A percentile compares a stretch with the other conserved stretches of the same genome.
Evolutionary conservation across 2,888 invertebrate species (phyloP).

Genomic region (Phalera bucephala): DNA sequence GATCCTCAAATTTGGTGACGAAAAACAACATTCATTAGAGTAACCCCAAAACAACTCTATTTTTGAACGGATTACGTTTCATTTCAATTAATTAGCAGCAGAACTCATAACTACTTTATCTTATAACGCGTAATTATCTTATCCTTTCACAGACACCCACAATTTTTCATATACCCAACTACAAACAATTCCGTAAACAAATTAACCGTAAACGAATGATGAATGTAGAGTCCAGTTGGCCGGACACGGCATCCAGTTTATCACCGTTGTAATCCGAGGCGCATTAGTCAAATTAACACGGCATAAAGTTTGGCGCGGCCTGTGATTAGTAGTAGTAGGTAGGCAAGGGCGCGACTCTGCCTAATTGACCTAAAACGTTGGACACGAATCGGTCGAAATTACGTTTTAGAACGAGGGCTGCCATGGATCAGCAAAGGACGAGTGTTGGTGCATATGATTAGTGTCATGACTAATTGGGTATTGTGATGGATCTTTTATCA

Average conservation of each 20-base stretch:
- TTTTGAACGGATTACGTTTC: too few relatives aligned
- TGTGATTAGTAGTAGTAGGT: constrained; percentile 68
- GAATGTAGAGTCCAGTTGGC: constrained; percentile 44
- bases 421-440: constrained; percentile 8
- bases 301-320: constrained; percentile 77
- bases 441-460: neutral
- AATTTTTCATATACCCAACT: constrained; percentile 17
- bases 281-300: constrained; percentile 84
- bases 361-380: constrained; percentile 83
- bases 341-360: constrained; percentile 73
- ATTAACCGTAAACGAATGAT: constrained; percentile 56
- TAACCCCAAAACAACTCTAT: too few relatives aligned
- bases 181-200: constrained; percentile 45
- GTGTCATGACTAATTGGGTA: neutral
- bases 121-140: too few relatives aligned
- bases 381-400: constrained; percentile 79
- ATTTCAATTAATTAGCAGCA: too few relatives aligned
- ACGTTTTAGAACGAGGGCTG: constrained; percentile 69
- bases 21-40: too few relatives aligned
- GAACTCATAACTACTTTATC: too few relatives aligned
- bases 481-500: too few relatives aligned
- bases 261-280: constrained; percentile 64
- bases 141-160: neutral
- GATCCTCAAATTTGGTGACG: too few relatives aligned
- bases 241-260: constrained; percentile 58